Percentiles rank a stretch among this genome's conserved stretches.
Conservation (phyloP, 2,888 invertebrate species). For the Scaptomyza polygonia region DNA sequence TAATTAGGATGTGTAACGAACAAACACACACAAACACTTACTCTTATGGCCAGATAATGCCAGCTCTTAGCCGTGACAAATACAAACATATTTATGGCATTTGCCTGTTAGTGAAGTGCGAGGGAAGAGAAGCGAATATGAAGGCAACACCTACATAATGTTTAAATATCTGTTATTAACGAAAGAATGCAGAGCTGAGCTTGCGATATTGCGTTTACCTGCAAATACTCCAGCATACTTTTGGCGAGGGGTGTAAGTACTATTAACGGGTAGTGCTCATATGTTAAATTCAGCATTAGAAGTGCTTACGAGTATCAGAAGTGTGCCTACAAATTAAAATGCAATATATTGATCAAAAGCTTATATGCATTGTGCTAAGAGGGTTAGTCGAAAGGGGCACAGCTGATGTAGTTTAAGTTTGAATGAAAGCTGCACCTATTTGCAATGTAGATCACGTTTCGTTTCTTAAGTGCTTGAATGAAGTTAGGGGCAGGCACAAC, state of each 20-base stretch:
- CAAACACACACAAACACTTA: slow-evolving; percentile 5
- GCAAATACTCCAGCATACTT: slow-evolving; percentile 12
- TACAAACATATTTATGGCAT: slow-evolving; percentile 59
- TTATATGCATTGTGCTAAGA: slow-evolving; percentile 24
- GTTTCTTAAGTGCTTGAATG: slow-evolving; percentile 15
- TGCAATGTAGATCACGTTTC: slow-evolving; percentile 56
- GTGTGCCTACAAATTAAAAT: slow-evolving; percentile 22
- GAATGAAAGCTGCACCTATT: slow-evolving; percentile 15
- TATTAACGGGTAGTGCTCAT: slow-evolving; percentile 25
- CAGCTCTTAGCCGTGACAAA: slow-evolving; percentile 23
- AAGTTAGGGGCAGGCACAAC: background rate
- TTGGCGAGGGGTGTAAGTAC: background rate
- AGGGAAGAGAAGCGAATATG: slow-evolving; percentile 17
- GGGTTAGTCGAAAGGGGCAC: background rate
- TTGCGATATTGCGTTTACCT: slow-evolving; percentile 27
- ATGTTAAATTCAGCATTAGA: slow-evolving; percentile 34
- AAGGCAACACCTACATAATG: slow-evolving; percentile 32
- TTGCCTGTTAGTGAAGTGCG: slow-evolving; percentile 39
- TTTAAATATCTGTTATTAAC: slow-evolving; percentile 50
- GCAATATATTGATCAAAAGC: slow-evolving; percentile 42
- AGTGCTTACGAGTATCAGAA: slow-evolving; percentile 1
- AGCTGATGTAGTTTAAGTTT: background rate
- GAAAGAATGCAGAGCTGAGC: slow-evolving; percentile 34
- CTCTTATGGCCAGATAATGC: slow-evolving; percentile 1
- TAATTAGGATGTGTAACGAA: slow-evolving; percentile 66